Percentiles rank a stretch among this genome's conserved stretches.
These are phyloP conservation scores for Linyphia triangularis DNA, from an alignment of 2,888 invertebrate species.

Conservation along the genomic window DNA sequence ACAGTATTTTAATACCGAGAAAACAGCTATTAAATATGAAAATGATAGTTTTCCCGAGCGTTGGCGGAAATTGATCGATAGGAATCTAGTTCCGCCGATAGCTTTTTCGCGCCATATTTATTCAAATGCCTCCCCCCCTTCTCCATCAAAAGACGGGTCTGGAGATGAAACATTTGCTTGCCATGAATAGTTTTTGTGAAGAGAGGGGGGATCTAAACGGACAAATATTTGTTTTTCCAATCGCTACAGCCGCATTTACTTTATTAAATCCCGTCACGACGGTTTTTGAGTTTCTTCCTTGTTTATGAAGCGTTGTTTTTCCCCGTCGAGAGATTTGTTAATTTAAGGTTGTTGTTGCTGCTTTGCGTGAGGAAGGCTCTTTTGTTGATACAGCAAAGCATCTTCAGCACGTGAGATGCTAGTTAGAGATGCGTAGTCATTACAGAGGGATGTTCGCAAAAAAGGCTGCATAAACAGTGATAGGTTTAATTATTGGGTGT, in stretches of 20 bases:
- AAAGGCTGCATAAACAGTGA: background rate
- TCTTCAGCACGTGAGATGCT: constrained; percentile 29
- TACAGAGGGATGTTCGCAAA: background rate
- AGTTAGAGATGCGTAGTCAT: background rate
- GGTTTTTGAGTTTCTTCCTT: constrained; percentile 46
- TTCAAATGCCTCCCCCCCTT: constrained; percentile 61
- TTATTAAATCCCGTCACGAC: constrained; percentile 71
- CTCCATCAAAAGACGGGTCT: constrained; percentile 64
- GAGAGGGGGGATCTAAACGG: constrained; percentile 19
- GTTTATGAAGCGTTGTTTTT: constrained; percentile 46
- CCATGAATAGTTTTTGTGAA: constrained; percentile 66
- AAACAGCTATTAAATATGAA: constrained; percentile 75
- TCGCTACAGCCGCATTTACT: constrained; percentile 53
- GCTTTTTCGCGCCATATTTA: constrained; percentile 73
- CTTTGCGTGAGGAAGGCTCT: background rate
- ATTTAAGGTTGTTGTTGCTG: constrained; percentile 22
- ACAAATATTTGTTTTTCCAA: constrained; percentile 72
- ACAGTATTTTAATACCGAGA: constrained; percentile 74
- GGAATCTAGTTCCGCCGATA: constrained; percentile 60
- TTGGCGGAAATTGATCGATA: constrained; percentile 73
- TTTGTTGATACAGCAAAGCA: background rate
- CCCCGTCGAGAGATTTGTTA: constrained; percentile 31
- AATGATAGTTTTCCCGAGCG: constrained; percentile 71
- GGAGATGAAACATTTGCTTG: constrained; percentile 64
- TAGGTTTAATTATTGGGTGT: background rate